Base-by-base conservation (phyloP, 2,888 invertebrate genomes). In the Tineola bisselliella region DNA sequence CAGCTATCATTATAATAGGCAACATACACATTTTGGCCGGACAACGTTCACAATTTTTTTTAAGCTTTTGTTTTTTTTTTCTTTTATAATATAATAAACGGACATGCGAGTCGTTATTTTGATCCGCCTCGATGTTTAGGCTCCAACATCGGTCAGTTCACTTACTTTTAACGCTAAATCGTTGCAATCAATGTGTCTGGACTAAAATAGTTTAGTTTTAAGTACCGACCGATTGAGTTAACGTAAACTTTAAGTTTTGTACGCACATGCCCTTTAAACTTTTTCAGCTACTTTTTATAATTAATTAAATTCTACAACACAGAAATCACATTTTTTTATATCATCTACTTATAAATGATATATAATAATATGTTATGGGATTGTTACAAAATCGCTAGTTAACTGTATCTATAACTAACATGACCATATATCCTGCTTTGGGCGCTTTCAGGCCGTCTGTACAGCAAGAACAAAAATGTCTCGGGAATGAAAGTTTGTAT, bases 21-120 rank as follows among this genome's bases (percentile, higher is more conserved):
- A 33, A 76, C 79, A 79, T 77, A 76, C 80, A 76, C 75, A 68
- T 70, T 70, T 74, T 84, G 84, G 86, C 84, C 86, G 86, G 86
- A 86, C 77, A 77, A 69, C 65, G 76, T 81, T 78, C 67, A 77
- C 75, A 72, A 74, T 72, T 72, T 77, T 77, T 72, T 77, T 77
- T 48, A 3, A 43, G 8, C n/a, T 4, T 25, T 25, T 25, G 3
- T 38, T 38, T 38, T 38, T 38, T 12, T 48, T 75, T 68, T 74
- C 70, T 72, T 79, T 79, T 80, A 78, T 5, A 73, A 79, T 84
- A 84, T 83, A 84, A 84, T 84, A 38, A 38, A 10, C 38, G 38
- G 38, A 38, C 38, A 38, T 38, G 38, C n/a, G 38, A 38, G 38
- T 6, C 10, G 38, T 12, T 38, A 38, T 38, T 38, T 12, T 38